Percentiles rank a stretch among this genome's conserved stretches.
Conservation (phyloP, 92 coral and sea anemone genomes). For the Zoanthus sociatus region DNA sequence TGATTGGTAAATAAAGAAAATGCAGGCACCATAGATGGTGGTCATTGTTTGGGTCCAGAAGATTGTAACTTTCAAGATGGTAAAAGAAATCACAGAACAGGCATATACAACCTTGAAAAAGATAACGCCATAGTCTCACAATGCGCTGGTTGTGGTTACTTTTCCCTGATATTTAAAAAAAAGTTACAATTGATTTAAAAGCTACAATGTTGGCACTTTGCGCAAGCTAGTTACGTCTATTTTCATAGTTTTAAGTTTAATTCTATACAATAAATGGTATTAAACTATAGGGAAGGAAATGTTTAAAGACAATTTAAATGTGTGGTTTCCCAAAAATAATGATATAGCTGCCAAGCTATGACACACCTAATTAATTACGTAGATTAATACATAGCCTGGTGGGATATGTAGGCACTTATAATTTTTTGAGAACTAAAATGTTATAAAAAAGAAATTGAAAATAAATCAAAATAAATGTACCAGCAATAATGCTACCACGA, state of each 20-base stretch:
- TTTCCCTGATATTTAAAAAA: neutral
- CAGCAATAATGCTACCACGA: conserved; percentile 48
- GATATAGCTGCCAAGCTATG: neutral
- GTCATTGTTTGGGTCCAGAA: neutral
- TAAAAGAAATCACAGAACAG: neutral
- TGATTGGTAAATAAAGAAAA: neutral
- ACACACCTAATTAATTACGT: neutral
- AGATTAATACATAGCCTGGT: neutral
- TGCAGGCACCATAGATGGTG: neutral
- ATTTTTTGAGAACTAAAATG: neutral
- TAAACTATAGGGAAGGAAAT: neutral
- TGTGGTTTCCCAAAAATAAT: neutral
- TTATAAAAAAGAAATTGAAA: neutral
- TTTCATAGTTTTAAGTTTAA: neutral
- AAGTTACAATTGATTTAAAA: too few relatives aligned
- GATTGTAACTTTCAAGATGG: neutral
- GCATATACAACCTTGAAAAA: neutral
- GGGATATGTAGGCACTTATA: neutral
- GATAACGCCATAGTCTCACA: neutral
- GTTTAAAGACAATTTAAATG: too few relatives aligned
- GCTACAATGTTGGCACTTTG: neutral
- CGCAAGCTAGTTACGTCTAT: neutral
- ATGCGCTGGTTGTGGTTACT: neutral
- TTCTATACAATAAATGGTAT: neutral
- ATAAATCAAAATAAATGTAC: neutral